phyloP scores from a whole-genome alignment of 2,797 vertebrate species.

The Nyctibius grandis region DNA sequence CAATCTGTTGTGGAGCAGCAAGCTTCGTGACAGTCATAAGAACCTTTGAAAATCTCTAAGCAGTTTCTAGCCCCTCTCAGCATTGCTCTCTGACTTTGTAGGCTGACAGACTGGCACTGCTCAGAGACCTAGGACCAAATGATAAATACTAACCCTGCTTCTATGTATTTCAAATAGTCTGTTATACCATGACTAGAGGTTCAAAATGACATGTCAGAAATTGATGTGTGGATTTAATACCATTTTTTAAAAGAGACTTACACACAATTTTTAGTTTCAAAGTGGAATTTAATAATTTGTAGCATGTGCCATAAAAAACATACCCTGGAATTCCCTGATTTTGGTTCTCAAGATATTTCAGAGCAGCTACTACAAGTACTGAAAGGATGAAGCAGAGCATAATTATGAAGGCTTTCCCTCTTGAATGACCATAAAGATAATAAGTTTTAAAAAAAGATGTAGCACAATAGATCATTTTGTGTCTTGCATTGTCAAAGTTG shows the following conservation, averaged over 20 bases:
- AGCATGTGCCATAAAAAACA: neutral
- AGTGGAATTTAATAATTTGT: neutral
- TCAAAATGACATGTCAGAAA: neutral
- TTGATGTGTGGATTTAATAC: neutral
- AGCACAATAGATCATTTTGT: neutral
- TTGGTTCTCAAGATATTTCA: neutral
- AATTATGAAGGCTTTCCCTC: neutral
- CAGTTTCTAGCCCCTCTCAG: neutral
- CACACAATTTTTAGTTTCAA: neutral
- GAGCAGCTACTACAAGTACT: neutral
- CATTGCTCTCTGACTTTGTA: neutral
- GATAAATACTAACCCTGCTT: neutral
- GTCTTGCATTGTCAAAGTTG: neutral
- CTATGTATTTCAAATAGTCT: neutral
- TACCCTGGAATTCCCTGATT: neutral
- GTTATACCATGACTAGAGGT: neutral
- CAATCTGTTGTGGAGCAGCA: neutral
- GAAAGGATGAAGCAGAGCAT: neutral
- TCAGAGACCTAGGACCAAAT: neutral
- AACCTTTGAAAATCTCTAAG: constrained; percentile 26
- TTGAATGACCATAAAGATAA: neutral
- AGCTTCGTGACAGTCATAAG: neutral
- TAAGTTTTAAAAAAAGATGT: neutral
- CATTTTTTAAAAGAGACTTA: neutral
- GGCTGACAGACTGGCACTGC: neutral